These are phyloP conservation scores for Leptatherina wallacei DNA, from an alignment of 2,797 vertebrate genomes.

Conservation along the genomic window DNA sequence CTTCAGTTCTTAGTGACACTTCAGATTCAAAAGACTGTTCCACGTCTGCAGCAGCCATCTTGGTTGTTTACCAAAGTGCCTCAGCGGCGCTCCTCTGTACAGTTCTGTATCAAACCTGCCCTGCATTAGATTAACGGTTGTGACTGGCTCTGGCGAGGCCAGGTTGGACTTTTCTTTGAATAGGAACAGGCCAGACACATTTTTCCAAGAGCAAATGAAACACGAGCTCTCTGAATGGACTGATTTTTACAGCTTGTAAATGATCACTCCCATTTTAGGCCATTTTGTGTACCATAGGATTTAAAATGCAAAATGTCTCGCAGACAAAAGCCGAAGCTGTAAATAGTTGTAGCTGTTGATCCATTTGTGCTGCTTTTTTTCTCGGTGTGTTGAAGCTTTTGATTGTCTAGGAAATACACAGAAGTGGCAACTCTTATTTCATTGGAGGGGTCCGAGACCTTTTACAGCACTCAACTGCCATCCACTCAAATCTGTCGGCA, in stretches of 20 bases:
- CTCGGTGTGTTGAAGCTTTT: conserved; percentile 31
- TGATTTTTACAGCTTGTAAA: conserved; percentile 26
- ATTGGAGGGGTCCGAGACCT: conserved; percentile 38
- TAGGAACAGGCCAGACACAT: not conserved
- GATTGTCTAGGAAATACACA: conserved; percentile 44
- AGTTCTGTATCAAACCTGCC: not conserved
- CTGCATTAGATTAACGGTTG: not conserved
- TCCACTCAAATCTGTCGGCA: conserved; percentile 50
- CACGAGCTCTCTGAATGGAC: not conserved
- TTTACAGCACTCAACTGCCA: conserved; percentile 70
- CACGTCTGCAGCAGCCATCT: not conserved
- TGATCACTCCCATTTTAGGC: conserved; percentile 30
- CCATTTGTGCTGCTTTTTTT: conserved; percentile 60
- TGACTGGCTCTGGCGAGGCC: not conserved
- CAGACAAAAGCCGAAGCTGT: conserved; percentile 47
- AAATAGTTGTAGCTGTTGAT: conserved; percentile 53
- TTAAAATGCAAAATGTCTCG: conserved; percentile 29
- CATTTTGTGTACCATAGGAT: conserved; percentile 27
- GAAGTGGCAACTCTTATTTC: conserved; percentile 19
- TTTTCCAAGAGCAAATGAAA: not conserved
- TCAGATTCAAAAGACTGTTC: not conserved
- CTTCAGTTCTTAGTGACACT: not conserved
- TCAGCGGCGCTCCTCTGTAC: conserved; percentile 1
- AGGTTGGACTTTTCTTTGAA: not conserved
- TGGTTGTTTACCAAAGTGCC: conserved; percentile 20